Evolutionary conservation across 1,140 invertebrate species (phyloP), one percentile per base, ranked within the genome.

Genomic region (Branchinecta lynchi): DNA sequence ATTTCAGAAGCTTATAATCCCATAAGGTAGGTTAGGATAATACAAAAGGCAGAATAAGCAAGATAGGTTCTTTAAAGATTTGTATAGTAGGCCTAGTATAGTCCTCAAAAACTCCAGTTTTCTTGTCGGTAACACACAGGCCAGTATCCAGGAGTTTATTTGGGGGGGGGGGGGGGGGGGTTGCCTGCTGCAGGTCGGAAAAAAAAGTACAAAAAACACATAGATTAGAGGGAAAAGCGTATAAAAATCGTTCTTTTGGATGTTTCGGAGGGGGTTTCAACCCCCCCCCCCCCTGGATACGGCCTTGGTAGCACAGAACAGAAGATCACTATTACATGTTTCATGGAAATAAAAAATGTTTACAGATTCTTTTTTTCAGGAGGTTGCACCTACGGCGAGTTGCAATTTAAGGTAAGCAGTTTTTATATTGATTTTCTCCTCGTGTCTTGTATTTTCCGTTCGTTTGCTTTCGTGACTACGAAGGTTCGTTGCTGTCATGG

Each of bases 361-460:
- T 32, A 32, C 32, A 32, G 5, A 32, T 60, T 60, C 6, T 60
- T 20, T 60, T 6, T 60, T 60, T 15, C 51, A 60, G 51, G 51
- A 60, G 51, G 51, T 15, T 60, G 51, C 17, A 60, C 51, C 12
- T 60, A 60, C 51, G 51, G 51, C 12, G 51, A 60, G 51, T 60
- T 60, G 17, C 12, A 60, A 20, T 60, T 60, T 60, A 60, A 60
- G 51, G 51, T 60, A 20, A 60, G 51, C 17, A 15, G 6, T 15
- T 60, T 60, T 6, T 60, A 6, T 60, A 15, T 60, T 60, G 12
- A 20, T 60, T 3, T 1, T 15, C 12, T 15, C 51, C 2, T 60
- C 17, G 17, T 60, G 1, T 60, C 3, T 12, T 60, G 6, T 60
- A 15, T 20, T 60, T 3, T 6, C 51, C 51, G 51, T 15, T 60